Conservation (phyloP, 2,888 invertebrate genomes). For the Malthinus flaveolus region DNA sequence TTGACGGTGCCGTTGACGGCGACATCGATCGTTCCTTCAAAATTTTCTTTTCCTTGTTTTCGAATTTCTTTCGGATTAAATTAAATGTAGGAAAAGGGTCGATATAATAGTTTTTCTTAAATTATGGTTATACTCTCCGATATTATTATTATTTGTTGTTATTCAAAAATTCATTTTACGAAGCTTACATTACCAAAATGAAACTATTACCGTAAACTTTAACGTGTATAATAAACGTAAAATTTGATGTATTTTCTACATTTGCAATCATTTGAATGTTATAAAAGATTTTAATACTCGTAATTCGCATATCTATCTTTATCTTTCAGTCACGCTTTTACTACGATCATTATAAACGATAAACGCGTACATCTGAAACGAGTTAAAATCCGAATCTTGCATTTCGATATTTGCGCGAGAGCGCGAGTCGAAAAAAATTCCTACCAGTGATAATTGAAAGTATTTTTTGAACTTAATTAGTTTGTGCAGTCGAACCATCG, state of each 20-base stretch:
- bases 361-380: slow-evolving; percentile 19
- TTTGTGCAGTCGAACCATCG: not conserved
- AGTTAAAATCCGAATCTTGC: slow-evolving; percentile 28
- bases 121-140: not conserved
- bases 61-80: too few relatives aligned
- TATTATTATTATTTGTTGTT: slow-evolving; percentile 8
- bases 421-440: slow-evolving; percentile 28
- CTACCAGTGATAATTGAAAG: not conserved
- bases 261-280: slow-evolving; percentile 21
- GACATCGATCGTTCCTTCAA: too few relatives aligned
- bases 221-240: slow-evolving; percentile 26
- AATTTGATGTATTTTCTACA: slow-evolving; percentile 27
- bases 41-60: too few relatives aligned
- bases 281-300: slow-evolving; percentile 21
- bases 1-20: too few relatives aligned
- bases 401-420: slow-evolving; percentile 35
- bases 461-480: not conserved
- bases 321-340: slow-evolving; percentile 4
- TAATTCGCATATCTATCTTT: slow-evolving; percentile 13
- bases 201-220: slow-evolving; percentile 26
- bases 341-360: slow-evolving; percentile 9
- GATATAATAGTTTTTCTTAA: too few relatives aligned
- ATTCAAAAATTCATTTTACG: slow-evolving; percentile 18
- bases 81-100: too few relatives aligned
- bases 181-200: slow-evolving; percentile 25